These are phyloP conservation scores for Choloepus didactylus DNA, from an alignment of 2,797 vertebrate genomes.

Conservation along the genomic window DNA sequence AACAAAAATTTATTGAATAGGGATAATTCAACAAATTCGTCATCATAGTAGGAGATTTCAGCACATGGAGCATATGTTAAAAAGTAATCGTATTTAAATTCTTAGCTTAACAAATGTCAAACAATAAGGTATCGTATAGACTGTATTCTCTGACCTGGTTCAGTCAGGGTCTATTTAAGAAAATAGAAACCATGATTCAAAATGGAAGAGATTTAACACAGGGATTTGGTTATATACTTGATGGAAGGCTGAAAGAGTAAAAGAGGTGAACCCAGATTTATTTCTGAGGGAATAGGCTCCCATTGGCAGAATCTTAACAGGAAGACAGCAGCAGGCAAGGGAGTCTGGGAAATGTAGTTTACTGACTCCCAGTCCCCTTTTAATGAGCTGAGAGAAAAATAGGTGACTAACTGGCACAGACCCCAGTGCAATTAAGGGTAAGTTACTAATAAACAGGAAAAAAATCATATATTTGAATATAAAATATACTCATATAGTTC, in stretches of 20 bases:
- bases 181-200: neutral
- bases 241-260: neutral
- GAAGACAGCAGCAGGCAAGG: neutral
- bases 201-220: neutral
- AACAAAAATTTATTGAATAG: neutral
- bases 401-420: neutral
- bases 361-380: neutral
- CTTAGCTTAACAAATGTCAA: neutral
- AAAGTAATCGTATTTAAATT: neutral
- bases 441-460: neutral
- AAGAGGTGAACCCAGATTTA: neutral
- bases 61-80: neutral
- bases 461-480: neutral
- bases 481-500: neutral
- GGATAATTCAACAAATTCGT: neutral
- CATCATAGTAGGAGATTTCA: neutral
- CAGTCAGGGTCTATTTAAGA: neutral
- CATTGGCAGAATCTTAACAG: neutral
- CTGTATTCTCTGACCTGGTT: neutral
- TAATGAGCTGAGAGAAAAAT: neutral
- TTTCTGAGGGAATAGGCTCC: neutral
- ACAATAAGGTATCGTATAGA: neutral
- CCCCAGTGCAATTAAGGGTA: neutral
- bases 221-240: neutral
- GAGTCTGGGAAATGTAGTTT: neutral